These are phyloP conservation scores for Leucania comma DNA, from an alignment of 2,888 invertebrate species.

Conservation along the genomic window DNA sequence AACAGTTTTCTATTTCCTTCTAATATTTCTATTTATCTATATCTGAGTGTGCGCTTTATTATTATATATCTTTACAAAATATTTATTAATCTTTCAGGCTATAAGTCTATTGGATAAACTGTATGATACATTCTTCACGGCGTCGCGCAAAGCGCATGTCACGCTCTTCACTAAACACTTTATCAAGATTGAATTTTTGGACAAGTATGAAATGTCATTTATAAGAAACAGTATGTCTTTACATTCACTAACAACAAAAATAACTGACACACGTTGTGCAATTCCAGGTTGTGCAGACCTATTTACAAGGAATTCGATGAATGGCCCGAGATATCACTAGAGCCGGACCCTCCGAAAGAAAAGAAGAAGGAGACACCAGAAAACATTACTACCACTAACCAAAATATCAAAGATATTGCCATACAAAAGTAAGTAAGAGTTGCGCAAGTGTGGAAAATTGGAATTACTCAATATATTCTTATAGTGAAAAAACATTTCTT, in stretches of 20 bases:
- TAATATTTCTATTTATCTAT: slow-evolving; percentile 61
- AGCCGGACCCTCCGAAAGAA: slow-evolving; percentile 83
- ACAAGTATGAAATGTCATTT: slow-evolving; percentile 89
- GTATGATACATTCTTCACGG: slow-evolving; percentile 89
- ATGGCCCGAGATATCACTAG: slow-evolving; percentile 91
- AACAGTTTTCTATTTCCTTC: slow-evolving; percentile 45
- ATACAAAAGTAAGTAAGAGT: slow-evolving; percentile 79
- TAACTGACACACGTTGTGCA: slow-evolving; percentile 29
- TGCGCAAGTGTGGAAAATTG: slow-evolving; percentile 9
- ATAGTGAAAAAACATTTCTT: slow-evolving; percentile 21
- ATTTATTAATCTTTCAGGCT: slow-evolving; percentile 90
- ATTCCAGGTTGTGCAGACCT: slow-evolving; percentile 90
- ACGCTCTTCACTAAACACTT: slow-evolving; percentile 92
- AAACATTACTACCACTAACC: slow-evolving; percentile 70
- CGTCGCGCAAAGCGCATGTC: slow-evolving; percentile 90
- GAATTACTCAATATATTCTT: slow-evolving; percentile 29
- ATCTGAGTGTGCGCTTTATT: slow-evolving; percentile 62
- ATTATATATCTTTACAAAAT: slow-evolving; percentile 85
- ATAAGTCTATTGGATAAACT: slow-evolving; percentile 93
- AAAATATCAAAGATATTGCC: slow-evolving; percentile 66
- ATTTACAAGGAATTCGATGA: slow-evolving; percentile 92
- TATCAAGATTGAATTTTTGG: slow-evolving; percentile 93
- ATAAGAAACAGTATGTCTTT: slow-evolving; percentile 61
- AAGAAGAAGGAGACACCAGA: slow-evolving; percentile 79
- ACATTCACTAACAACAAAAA: slow-evolving; percentile 53